phyloP scores from a whole-genome alignment of 1,140 invertebrate genomes.

The Notospermus geniculatus region DNA sequence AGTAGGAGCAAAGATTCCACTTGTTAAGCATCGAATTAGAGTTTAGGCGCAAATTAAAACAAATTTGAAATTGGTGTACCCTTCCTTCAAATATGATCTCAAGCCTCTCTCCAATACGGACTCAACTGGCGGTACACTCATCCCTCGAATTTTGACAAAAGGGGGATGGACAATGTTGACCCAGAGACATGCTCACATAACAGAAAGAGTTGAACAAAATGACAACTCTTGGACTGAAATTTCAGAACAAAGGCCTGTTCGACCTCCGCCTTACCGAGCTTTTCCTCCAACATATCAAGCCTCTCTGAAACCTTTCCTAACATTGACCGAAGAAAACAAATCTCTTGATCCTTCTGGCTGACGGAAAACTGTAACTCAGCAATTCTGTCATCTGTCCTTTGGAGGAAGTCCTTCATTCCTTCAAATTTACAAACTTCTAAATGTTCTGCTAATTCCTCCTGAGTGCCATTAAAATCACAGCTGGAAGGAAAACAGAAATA shows the following conservation, averaged over 20 bases:
- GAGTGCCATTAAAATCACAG: slow-evolving; percentile 51
- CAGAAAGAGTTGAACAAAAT: too few species aligned
- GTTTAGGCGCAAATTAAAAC: too few species aligned
- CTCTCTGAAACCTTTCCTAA: slow-evolving; percentile 51
- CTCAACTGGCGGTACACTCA: too few species aligned
- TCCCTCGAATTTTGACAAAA: too few species aligned
- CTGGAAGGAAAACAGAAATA: slow-evolving; percentile 31
- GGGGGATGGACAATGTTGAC: too few species aligned
- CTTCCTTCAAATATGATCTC: too few species aligned
- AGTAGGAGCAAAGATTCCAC: slow-evolving; percentile 8
- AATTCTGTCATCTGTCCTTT: slow-evolving; percentile 46
- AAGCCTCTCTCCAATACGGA: too few species aligned
- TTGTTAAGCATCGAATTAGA: too few species aligned
- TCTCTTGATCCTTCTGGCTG: slow-evolving; percentile 50
- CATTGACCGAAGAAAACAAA: slow-evolving; percentile 52
- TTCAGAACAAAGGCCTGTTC: too few species aligned
- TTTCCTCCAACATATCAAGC: slow-evolving; percentile 49
- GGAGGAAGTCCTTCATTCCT: slow-evolving; percentile 52
- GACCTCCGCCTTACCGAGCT: slow-evolving; percentile 1
- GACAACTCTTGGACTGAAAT: too few species aligned
- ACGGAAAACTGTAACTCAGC: slow-evolving; percentile 41
- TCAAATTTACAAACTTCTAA: slow-evolving; percentile 50
- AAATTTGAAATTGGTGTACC: too few species aligned
- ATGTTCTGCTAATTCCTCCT: slow-evolving; percentile 48
- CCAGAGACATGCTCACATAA: too few species aligned